Percentiles rank a stretch among this genome's conserved stretches.
Conservation (phyloP, 2,113 vertebrate species). For the Indicator maculatus region DNA sequence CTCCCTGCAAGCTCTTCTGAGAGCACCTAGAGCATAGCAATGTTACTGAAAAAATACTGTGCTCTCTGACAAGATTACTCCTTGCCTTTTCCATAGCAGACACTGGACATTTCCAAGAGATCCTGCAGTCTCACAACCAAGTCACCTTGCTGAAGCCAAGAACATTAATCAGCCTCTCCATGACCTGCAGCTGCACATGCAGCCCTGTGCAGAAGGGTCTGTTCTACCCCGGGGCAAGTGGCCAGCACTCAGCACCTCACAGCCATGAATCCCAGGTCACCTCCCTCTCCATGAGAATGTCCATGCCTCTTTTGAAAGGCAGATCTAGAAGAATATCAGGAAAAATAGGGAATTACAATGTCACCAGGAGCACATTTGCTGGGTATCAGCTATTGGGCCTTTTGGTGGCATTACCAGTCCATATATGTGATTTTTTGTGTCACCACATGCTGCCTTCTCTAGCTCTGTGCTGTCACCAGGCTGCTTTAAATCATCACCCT, state of each 20-base stretch:
- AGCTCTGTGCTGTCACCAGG: accelerated
- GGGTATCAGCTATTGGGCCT: neutral
- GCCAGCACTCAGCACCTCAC: neutral
- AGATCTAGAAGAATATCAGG: neutral
- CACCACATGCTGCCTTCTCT: accelerated
- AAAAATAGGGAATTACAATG: accelerated
- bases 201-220: neutral
- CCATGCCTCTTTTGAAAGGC: neutral
- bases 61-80: neutral
- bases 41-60: neutral
- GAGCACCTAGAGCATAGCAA: neutral
- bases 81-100: neutral
- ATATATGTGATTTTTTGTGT: accelerated
- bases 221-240: neutral
- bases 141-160: neutral
- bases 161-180: neutral
- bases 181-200: accelerated
- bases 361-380: accelerated
- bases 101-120: accelerated
- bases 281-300: neutral
- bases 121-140: neutral
- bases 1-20: neutral
- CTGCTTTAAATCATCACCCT: neutral
- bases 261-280: accelerated
- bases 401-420: neutral